Conservation (phyloP, 2,888 invertebrate species). For the Chloroclystis v-ata region DNA sequence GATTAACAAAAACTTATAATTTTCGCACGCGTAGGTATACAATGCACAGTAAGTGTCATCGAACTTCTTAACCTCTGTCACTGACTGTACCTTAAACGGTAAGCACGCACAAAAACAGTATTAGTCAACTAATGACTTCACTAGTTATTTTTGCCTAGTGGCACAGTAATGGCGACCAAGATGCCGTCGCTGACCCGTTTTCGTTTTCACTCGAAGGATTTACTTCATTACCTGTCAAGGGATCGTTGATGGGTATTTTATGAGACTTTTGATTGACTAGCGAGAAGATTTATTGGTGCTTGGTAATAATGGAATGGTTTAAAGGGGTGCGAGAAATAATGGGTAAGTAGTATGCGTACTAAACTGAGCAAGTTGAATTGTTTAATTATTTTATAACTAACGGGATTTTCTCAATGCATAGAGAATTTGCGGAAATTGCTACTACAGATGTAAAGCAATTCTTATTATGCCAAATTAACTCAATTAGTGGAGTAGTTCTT, state of each 20-base stretch:
- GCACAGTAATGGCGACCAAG: constrained; percentile 18
- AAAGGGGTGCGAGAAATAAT: too few species aligned
- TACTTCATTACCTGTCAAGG: constrained; percentile 9
- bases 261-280: too few species aligned
- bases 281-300: not conserved
- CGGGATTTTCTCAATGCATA: too few species aligned
- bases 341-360: too few species aligned
- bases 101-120: constrained; percentile 19
- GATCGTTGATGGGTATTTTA: not conserved
- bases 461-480: too few species aligned
- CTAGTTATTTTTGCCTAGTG: constrained; percentile 12
- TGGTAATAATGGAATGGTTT: not conserved
- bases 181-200: constrained; percentile 15
- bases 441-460: too few species aligned
- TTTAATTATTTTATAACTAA: too few species aligned
- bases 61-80: not conserved
- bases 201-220: constrained; percentile 18
- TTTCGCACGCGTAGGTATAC: too few species aligned
- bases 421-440: too few species aligned
- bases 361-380: too few species aligned
- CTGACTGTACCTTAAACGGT: constrained; percentile 1
- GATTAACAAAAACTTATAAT: too few species aligned
- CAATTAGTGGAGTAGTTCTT: too few species aligned
- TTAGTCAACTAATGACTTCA: constrained; percentile 21
- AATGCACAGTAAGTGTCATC: not conserved